Evolutionary conservation across 92 coral and sea anemone genomes (phyloP), one percentile per base, ranked within the genome.

Genomic region (Epizoanthus illoricatus): DNA sequence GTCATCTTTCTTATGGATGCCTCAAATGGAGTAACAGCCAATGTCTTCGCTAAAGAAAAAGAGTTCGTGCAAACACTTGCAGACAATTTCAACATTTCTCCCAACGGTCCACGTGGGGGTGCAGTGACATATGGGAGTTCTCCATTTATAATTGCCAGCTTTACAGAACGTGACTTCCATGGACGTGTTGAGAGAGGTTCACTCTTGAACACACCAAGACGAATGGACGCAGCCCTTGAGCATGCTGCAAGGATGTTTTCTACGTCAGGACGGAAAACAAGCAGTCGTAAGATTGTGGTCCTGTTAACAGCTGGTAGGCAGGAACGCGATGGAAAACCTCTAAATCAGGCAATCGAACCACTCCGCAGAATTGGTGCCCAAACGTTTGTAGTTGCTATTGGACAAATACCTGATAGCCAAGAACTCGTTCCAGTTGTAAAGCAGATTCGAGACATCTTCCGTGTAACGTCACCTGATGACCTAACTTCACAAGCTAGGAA

Each of bases 1-100:
- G 84, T 93, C 49, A 84, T 93, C 70, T 91, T 95, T 70, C 92
- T 94, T 16, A 76, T 87, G n/a, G 98, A 95, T 74, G 90, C 95
- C 20, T 95, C 98, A 23, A 66, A 73, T 63, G 88, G 87, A 20
- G 88, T 95, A 36, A 80, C 89, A 21, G 60, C 64, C 54, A 81
- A 81, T 64, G 90, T 80, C 78, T 93, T 89, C 81, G 82, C 73
- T 11, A 65, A 85, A 64, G 92, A 91, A 52, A 91, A 91, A 76
- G 79, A 79, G 20, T 95, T 91, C 71, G 96, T 92, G 0, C 86
- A 90, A 52, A 81, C 85, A 21, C 86, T 92, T 63, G 85, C 84
- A 18, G 86, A 87, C 21, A 69, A 79, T 54, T 80, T 90, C 60
- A 72, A 87, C 41, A 86, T 95, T 45, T 93, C 98, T 17, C 90